A percentile compares a stretch with the other conserved stretches of the same genome.
Conservation (phyloP, 2,888 invertebrate species). For the Perizoma flavofasciatum region DNA sequence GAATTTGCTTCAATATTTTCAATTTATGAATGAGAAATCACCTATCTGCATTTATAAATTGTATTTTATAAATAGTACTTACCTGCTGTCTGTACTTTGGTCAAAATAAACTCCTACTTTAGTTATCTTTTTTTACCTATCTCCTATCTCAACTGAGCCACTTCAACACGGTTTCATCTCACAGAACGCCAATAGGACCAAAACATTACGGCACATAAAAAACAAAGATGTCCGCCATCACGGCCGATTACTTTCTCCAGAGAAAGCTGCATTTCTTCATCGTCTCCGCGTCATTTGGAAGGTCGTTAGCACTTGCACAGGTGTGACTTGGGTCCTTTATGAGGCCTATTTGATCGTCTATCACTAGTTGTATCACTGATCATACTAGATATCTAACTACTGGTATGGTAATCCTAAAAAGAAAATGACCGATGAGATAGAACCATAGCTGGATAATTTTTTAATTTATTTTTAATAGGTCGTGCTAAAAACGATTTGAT, state of each 20-base stretch:
- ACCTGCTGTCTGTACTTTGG: too few species aligned
- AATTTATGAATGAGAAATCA: neutral
- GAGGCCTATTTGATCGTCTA: constrained; percentile 13
- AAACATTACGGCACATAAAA: constrained; percentile 36
- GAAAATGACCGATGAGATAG: too few species aligned
- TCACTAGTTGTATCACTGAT: neutral
- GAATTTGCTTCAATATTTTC: too few species aligned
- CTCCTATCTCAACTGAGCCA: neutral
- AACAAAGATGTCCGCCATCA: constrained; percentile 41
- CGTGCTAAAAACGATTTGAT: too few species aligned
- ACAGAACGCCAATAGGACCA: constrained; percentile 36
- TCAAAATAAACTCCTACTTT: too few species aligned
- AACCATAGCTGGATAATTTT: too few species aligned
- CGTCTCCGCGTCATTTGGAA: constrained; percentile 25
- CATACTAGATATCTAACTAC: neutral
- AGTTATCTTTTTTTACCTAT: too few species aligned
- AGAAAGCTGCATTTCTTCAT: constrained; percentile 47
- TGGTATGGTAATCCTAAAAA: too few species aligned
- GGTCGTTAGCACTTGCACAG: constrained; percentile 26
- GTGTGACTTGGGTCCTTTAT: constrained; percentile 23
- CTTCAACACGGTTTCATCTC: constrained; percentile 20
- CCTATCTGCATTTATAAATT: too few species aligned
- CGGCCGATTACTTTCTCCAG: constrained; percentile 49
- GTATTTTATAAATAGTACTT: too few species aligned
- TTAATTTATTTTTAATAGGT: too few species aligned